Conservation (phyloP, 2,113 vertebrate genomes). For the Podarcis cretensis region DNA sequence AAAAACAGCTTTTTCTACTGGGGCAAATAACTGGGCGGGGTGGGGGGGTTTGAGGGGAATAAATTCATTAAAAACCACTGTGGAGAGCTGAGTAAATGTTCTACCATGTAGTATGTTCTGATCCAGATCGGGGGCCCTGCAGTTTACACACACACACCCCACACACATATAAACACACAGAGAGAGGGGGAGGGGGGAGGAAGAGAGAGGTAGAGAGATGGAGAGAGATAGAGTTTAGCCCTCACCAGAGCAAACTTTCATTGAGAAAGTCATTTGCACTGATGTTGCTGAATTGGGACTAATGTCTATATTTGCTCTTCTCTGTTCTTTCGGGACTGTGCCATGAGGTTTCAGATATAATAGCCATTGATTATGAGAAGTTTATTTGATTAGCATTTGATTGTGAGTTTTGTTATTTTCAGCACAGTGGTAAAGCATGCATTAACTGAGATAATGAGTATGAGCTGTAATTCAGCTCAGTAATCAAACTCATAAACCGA, state of each 20-base stretch:
- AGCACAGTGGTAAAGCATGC: constrained; percentile 51
- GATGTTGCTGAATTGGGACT: background rate
- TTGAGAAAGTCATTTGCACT: background rate
- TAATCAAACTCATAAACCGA: constrained; percentile 64
- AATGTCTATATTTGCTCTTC: constrained; percentile 4
- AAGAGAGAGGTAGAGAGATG: too few species aligned
- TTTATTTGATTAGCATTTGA: constrained; percentile 34
- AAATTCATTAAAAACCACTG: background rate
- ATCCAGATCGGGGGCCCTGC: background rate
- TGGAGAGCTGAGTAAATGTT: background rate
- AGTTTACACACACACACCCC: background rate
- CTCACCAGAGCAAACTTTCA: background rate
- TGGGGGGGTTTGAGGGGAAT: background rate
- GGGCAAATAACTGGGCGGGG: too few species aligned
- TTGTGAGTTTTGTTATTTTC: constrained; percentile 53
- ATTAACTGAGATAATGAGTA: constrained; percentile 62
- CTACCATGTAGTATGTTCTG: too few species aligned
- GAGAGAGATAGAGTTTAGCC: background rate
- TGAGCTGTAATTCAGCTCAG: constrained; percentile 68
- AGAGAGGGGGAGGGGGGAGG: too few species aligned
- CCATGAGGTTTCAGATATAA: background rate
- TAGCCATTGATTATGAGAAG: constrained; percentile 4
- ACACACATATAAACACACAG: too few species aligned
- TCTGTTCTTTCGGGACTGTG: background rate
- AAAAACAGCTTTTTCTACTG: too few species aligned